Conservation (phyloP, 1,140 invertebrate species). For the Arion vulgaris region DNA sequence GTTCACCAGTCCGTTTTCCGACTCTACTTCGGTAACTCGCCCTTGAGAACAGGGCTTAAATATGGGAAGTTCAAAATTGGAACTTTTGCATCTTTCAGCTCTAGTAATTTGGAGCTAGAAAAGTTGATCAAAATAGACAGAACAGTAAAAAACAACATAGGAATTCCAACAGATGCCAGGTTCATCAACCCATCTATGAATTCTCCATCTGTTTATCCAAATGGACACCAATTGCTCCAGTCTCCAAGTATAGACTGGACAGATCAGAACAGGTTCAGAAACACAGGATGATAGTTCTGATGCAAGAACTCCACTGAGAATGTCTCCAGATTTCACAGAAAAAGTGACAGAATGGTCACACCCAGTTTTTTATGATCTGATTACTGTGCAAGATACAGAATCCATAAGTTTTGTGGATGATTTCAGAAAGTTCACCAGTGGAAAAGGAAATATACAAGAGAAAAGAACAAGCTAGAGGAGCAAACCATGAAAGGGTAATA, state of each 20-base stretch:
- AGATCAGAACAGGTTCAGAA: slow-evolving; percentile 50
- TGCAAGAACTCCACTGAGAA: slow-evolving; percentile 28
- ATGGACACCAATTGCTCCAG: slow-evolving; percentile 41
- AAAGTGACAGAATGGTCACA: slow-evolving; percentile 36
- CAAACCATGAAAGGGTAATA: slow-evolving; percentile 39
- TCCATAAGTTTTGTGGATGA: neutral
- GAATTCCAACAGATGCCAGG: slow-evolving; percentile 25
- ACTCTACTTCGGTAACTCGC: neutral
- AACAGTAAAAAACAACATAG: slow-evolving; percentile 35
- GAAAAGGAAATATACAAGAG: slow-evolving; percentile 41
- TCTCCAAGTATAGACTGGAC: slow-evolving; percentile 50
- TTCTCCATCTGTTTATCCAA: slow-evolving; percentile 37
- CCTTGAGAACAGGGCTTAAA: slow-evolving; percentile 46
- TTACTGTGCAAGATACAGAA: slow-evolving; percentile 49
- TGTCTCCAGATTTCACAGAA: slow-evolving; percentile 22
- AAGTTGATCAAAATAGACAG: slow-evolving; percentile 11
- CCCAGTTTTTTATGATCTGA: slow-evolving; percentile 63
- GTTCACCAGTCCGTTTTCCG: neutral
- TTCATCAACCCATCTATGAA: slow-evolving; percentile 13
- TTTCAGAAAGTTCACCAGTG: neutral
- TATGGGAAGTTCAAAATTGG: slow-evolving; percentile 65
- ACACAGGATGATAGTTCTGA: slow-evolving; percentile 42
- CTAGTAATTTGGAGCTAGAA: slow-evolving; percentile 48
- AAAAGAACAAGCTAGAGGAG: slow-evolving; percentile 29
- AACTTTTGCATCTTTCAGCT: slow-evolving; percentile 65